Evolutionary conservation across 2,797 vertebrate species (phyloP), one percentile per base, ranked within the genome.

Genomic region (Artibeus lituratus): DNA sequence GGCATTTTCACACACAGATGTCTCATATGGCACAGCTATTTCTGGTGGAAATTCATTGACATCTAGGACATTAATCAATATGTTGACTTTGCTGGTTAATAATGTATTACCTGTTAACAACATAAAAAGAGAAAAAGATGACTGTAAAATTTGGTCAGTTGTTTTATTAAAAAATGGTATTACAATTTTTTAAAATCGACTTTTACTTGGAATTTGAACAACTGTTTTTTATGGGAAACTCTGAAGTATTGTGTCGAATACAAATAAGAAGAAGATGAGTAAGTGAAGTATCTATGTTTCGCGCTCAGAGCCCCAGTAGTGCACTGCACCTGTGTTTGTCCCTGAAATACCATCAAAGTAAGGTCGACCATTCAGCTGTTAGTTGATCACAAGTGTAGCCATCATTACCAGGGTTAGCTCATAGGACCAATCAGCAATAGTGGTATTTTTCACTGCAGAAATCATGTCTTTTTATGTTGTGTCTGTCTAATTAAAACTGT

Each of bases 21-120:
- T 99, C 97, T 99, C 99, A 91, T 99, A 99, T 1, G 99, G 99
- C 73, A 99, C 98, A 95, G 99, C 98, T 67, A 99, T 99, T 97
- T 99, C 99, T 76, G 99, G 99, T n/a, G 99, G 99, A 98, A 99
- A 99, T 98, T 99, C 99, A 80, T 99, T 99, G 98, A 99, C 99
- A 98, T 99, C 99, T 98, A 99, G 77, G 62, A 99, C 99, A 92
- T 99, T 99, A 97, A 99, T 99, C 70, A 99, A 98, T 97, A 99
- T 99, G 37, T 99, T 99, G 96, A 99, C 99, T 96, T 99, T 99
- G 94, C 99, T 99, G 98, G 98, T 99, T 98, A 99, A 98, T 37
- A 99, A 98, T 42, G 99, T 99, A 85, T 99, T 99, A 95, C 99
- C 99, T 99, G 98, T 67, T 98, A 93, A 97, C 78, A 95, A 93